These are phyloP conservation scores for Thalassophryne amazonica DNA, from an alignment of 2,797 vertebrate species.

Conservation along the genomic window DNA sequence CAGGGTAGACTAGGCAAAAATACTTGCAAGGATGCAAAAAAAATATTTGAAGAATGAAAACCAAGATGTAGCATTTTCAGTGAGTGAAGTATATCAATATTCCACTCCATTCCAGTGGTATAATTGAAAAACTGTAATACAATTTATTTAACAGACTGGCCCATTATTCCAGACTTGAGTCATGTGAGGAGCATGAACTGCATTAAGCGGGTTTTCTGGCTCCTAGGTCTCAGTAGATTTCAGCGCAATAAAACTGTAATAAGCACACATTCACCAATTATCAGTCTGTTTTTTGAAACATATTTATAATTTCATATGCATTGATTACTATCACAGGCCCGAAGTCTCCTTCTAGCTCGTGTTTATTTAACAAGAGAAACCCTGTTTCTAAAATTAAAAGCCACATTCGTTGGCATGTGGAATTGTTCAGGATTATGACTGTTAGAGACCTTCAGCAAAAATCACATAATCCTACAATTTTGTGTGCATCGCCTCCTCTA, in stretches of 20 bases:
- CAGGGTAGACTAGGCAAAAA: no score
- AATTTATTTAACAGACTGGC: conserved; percentile 46
- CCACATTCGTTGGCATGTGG: conserved; percentile 1
- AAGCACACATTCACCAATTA: conserved; percentile 9
- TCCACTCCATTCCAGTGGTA: conserved; percentile 39
- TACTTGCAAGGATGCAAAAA: background rate
- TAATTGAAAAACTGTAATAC: conserved; percentile 50
- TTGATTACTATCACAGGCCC: no score
- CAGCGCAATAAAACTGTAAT: conserved; percentile 17
- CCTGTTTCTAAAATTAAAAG: background rate
- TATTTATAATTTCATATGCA: no score
- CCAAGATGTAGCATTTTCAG: conserved; percentile 14
- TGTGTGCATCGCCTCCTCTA: background rate
- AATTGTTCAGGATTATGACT: no score
- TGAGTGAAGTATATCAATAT: conserved; percentile 41
- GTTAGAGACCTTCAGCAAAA: conserved; percentile 17
- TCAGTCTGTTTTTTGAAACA: no score
- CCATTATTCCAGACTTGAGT: conserved; percentile 54
- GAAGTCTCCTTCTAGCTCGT: no score
- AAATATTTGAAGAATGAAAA: conserved; percentile 4
- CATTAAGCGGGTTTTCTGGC: conserved; percentile 19
- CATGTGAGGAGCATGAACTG: conserved; percentile 58
- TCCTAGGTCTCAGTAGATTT: conserved; percentile 16
- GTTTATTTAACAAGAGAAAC: background rate
- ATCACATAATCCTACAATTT: conserved; percentile 14